Base-by-base conservation (phyloP, 2,888 invertebrate genomes). In the Rhagonycha fulva region DNA sequence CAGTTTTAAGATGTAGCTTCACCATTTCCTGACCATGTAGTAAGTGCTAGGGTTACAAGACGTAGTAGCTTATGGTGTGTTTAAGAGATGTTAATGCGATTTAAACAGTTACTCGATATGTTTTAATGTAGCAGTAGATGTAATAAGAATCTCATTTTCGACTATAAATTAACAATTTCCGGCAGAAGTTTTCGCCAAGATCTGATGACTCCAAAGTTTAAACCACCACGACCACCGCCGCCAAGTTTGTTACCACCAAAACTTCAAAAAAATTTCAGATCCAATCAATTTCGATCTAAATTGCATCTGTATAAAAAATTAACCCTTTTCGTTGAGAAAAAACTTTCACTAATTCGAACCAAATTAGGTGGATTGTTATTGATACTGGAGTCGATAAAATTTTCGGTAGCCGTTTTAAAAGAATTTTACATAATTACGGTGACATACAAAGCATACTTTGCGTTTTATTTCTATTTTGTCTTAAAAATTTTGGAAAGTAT, bases 311-410 rank as follows among this genome's bases (percentile, higher is more conserved):
- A 62, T 62, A 72, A 69, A 30, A 61, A 67, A 73, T 76, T 73
- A 70, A 73, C 70, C 76, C 75, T 70, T 69, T 26, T 66, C 12
- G 26, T n/a, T 14, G 68, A n/a, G 47, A 47, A 70, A 70, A 76
- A 66, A 28, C 76, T 73, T 73, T 73, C 73, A 76, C 76, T 76
- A 76, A 76, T 76, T 76, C 73, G 72, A 76, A 68, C 73, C 62
- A 76, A 76, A 76, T 76, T 76, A 76, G 76, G 76, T 73, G 73
- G 70, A 76, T 66, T 71, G 73, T 73, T 71, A 73, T 76, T 70
- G 76, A 76, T 76, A 70, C 14, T 30, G 76, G 71, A 71, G 73
- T 76, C 70, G 76, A 76, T 76, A 76, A 76, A 63, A 26, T 66
- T 67, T 76, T 76, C 76, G 76, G 76, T 76, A 76, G 76, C 76